Conservation (phyloP, 2,888 invertebrate species). For the Eremobia ochroleuca region DNA sequence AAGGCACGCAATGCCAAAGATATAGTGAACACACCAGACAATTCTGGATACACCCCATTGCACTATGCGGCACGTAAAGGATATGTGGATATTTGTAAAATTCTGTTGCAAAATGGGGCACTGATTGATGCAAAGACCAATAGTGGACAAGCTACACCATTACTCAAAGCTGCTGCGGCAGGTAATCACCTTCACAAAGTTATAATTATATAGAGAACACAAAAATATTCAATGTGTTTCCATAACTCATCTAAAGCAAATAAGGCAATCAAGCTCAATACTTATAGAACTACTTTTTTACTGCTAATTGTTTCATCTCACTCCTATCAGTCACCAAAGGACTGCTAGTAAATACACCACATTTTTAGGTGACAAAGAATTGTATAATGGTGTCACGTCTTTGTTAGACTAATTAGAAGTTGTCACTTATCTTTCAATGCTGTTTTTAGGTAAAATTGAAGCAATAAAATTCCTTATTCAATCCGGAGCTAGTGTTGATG, state of each 20-base stretch:
- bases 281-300: slow-evolving; percentile 36
- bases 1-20: slow-evolving; percentile 86
- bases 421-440: slow-evolving; percentile 10
- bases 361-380: slow-evolving; percentile 36
- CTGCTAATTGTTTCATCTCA: slow-evolving; percentile 38
- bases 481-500: slow-evolving; percentile 91
- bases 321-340: slow-evolving; percentile 17
- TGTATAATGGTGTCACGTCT: slow-evolving; percentile 24
- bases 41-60: slow-evolving; percentile 96
- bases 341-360: slow-evolving; percentile 23
- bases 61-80: slow-evolving; percentile 97
- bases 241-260: slow-evolving; percentile 8
- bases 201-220: slow-evolving; percentile 6
- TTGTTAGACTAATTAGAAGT: slow-evolving; percentile 4
- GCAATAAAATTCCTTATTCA: slow-evolving; percentile 93
- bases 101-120: slow-evolving; percentile 93
- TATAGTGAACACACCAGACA: slow-evolving; percentile 92
- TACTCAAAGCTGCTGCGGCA: slow-evolving; percentile 95
- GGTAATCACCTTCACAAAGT: slow-evolving; percentile 82
- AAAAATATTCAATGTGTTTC: slow-evolving; percentile 10
- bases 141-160: slow-evolving; percentile 94
- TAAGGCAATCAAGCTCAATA: slow-evolving; percentile 26
- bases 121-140: slow-evolving; percentile 94
- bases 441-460: slow-evolving; percentile 90
- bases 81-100: slow-evolving; percentile 92